Evolutionary conservation across 2,888 invertebrate species (phyloP).

Genomic region (Polydrusus pterygomalis): DNA sequence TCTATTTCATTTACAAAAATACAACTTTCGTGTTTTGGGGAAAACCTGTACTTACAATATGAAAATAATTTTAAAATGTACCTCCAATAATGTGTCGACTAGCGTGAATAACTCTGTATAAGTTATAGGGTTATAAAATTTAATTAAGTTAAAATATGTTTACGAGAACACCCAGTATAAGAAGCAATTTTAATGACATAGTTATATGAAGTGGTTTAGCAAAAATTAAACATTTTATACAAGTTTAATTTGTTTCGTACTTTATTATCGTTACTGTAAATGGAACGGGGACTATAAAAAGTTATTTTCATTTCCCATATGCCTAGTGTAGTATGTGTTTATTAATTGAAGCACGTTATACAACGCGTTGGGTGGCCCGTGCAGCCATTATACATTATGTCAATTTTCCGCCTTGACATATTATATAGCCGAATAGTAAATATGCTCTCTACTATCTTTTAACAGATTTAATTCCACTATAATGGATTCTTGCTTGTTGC

Average conservation of each 20-base stretch:
- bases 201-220: conserved; percentile 33
- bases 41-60: too few species aligned
- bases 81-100: too few species aligned
- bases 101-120: too few species aligned
- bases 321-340: conserved; percentile 50
- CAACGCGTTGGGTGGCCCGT: conserved; percentile 50
- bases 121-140: neutral
- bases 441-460: conserved; percentile 38
- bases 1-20: too few species aligned
- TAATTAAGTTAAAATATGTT: conserved; percentile 19
- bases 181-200: conserved; percentile 30
- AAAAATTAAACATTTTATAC: conserved; percentile 34
- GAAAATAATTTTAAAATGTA: too few species aligned
- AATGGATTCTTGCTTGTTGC: conserved; percentile 21
- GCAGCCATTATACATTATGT: conserved; percentile 50
- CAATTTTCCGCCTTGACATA: conserved; percentile 54
- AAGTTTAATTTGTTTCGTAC: conserved; percentile 44
- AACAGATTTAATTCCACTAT: conserved; percentile 37
- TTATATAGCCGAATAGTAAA: conserved; percentile 44
- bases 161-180: conserved; percentile 19
- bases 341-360: conserved; percentile 53
- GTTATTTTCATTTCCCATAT: conserved; percentile 53
- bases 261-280: conserved; percentile 43
- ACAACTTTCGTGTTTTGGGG: too few species aligned
- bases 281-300: conserved; percentile 46